Conservation (phyloP, 2,888 invertebrate genomes). For the Ferdinandea cuprea region DNA sequence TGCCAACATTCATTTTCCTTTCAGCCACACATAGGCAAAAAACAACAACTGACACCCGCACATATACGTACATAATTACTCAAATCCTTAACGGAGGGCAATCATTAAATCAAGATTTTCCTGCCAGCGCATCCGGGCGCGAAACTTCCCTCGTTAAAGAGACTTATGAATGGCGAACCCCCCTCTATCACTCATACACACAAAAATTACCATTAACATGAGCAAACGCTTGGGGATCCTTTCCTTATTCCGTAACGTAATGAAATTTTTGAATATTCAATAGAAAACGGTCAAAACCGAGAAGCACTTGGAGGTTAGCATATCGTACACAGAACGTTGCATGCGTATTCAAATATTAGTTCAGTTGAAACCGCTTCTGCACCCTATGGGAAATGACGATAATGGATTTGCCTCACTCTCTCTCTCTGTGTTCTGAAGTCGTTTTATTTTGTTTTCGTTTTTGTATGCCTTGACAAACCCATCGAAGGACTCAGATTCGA, state of each 20-base stretch:
- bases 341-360: slow-evolving; percentile 63
- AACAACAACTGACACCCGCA: slow-evolving; percentile 40
- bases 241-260: slow-evolving; percentile 14
- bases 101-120: slow-evolving; percentile 71
- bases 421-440: slow-evolving; percentile 9
- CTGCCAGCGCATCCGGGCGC: slow-evolving; percentile 20
- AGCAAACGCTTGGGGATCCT: slow-evolving; percentile 6
- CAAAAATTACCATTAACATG: slow-evolving; percentile 54
- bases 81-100: slow-evolving; percentile 45
- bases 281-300: slow-evolving; percentile 52
- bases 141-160: slow-evolving; percentile 19
- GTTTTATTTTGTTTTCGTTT: too few relatives aligned
- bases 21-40: slow-evolving; percentile 15
- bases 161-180: slow-evolving; percentile 26
- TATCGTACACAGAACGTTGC: slow-evolving; percentile 29
- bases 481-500: slow-evolving; percentile 38
- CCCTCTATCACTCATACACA: slow-evolving; percentile 11
- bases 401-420: slow-evolving; percentile 60
- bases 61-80: slow-evolving; percentile 40
- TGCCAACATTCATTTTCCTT: slow-evolving; percentile 27
- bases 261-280: slow-evolving; percentile 54
- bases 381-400: slow-evolving; percentile 67
- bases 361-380: slow-evolving; percentile 60
- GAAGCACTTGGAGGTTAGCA: slow-evolving; percentile 32
- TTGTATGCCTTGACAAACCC: slow-evolving; percentile 29